These are phyloP conservation scores for Neosilurus hyrtlii DNA, from an alignment of 2,797 vertebrate species.

Conservation along the genomic window DNA sequence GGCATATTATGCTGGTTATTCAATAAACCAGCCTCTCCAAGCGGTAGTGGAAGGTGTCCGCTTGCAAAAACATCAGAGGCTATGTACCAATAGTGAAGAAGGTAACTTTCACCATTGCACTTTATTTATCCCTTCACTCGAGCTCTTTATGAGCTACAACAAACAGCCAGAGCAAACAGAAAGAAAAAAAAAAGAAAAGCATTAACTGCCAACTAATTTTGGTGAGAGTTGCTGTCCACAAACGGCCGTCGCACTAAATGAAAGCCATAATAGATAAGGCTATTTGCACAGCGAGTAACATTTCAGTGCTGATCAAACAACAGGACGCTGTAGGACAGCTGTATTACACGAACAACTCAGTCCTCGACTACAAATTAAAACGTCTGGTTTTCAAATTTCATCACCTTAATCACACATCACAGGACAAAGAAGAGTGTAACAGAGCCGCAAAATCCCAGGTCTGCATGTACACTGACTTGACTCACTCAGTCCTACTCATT, in stretches of 20 bases:
- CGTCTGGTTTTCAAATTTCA: constrained; percentile 6
- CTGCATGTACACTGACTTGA: no score
- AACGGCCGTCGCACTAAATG: constrained; percentile 18
- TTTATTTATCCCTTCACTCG: constrained; percentile 1
- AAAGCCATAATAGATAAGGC: constrained; percentile 33
- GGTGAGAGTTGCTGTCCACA: constrained; percentile 36
- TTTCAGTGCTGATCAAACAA: constrained; percentile 30
- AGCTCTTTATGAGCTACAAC: neutral
- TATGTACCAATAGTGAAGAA: neutral
- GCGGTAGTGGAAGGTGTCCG: constrained; percentile 51
- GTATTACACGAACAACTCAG: constrained; percentile 4
- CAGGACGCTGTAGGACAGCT: neutral
- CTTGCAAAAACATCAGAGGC: constrained; percentile 38
- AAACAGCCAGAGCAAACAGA: constrained; percentile 25
- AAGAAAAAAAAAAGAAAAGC: constrained; percentile 7
- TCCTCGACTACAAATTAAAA: neutral
- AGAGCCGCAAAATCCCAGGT: neutral
- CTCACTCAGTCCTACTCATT: no score
- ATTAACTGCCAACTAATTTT: constrained; percentile 28
- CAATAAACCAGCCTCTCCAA: constrained; percentile 52
- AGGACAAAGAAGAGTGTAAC: neutral
- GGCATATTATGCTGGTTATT: constrained; percentile 49
- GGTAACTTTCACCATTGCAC: constrained; percentile 27
- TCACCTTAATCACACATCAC: constrained; percentile 3
- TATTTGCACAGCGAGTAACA: constrained; percentile 10